Conservation (phyloP, 2,888 invertebrate species). For the Oscheius sp. region DNA sequence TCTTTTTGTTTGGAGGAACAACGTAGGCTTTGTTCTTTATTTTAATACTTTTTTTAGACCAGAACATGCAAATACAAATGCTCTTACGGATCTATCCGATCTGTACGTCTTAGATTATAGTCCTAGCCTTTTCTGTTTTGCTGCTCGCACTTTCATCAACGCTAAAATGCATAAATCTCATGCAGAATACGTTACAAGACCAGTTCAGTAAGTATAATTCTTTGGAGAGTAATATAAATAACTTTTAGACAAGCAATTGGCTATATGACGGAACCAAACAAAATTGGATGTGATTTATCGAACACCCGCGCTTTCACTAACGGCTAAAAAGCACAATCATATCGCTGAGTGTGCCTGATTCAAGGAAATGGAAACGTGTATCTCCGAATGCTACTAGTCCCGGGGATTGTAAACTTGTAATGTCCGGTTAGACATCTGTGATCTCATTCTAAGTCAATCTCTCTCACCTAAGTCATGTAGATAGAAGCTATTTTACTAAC, state of each 20-base stretch:
- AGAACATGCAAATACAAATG: constrained; percentile 4
- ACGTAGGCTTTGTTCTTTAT: constrained; percentile 75
- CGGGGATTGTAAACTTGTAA: constrained; percentile 12
- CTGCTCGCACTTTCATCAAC: background rate
- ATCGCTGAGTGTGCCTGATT: constrained; percentile 7
- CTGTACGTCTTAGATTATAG: constrained; percentile 64
- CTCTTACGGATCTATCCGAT: constrained; percentile 62
- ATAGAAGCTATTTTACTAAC: background rate
- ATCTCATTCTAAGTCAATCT: background rate
- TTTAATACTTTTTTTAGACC: constrained; percentile 22
- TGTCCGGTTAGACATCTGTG: constrained; percentile 4
- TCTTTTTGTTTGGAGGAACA: constrained; percentile 89
- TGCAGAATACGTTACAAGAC: background rate
- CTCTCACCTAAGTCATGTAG: background rate
- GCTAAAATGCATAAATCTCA: background rate
- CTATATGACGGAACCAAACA: constrained; percentile 13
- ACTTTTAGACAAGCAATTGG: background rate
- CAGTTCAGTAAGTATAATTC: background rate
- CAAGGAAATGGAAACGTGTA: constrained; percentile 5
- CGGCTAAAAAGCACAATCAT: constrained; percentile 1
- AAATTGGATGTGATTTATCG: background rate
- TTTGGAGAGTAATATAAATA: background rate
- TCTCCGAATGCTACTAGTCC: constrained; percentile 4
- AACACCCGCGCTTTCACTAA: constrained; percentile 5
- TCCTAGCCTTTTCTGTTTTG: constrained; percentile 12